Evolutionary conservation across 2,113 vertebrate genomes (phyloP), one percentile per base, ranked within the genome.

Genomic region (Syrmaticus mikado): DNA sequence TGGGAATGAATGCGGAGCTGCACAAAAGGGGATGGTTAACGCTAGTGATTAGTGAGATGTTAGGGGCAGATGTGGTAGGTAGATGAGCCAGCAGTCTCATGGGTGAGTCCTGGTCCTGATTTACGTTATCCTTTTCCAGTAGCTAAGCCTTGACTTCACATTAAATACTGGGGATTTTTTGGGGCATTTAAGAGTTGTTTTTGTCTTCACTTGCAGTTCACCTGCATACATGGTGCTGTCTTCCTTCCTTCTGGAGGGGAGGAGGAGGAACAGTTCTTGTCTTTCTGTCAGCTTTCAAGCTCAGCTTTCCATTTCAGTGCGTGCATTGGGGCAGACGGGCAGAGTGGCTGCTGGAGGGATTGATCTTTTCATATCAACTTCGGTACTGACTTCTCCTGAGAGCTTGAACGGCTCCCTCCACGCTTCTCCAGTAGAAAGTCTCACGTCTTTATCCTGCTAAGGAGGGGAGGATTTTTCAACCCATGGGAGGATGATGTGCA

Each of bases 281-380:
- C 48, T 38, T 38, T 30, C 52, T 36, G 28, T 53, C 70, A 87
- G 70, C 50, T 52, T 22, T 34, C 43, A 3, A 6, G 0, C 17
- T 4, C 6, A 1, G 8, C 53, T 28, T 48, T 30, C 2, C 2
- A 22, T 67, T 73, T 7, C 0, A 2, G 16, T 72, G 1, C 0
- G 3, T 61, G 82, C 20, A 0, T 5, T 6, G 77, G 66, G 70
- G 36, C n/a, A 58, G 77, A 6, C n/a, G 5, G 71, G 62, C 75
- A 27, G 78, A 41, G 52, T 0, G 67, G 50, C 76, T 87, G 61
- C 80, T 3, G 28, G 58, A 2, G 40, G 53, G 45, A 65, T 88
- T 62, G 7, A n/a, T 43, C 70, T 78, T 50, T 13, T 65, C 41
- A 0, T 22, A 3, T 6, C 13, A 5, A 10, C 65, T 52, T 28